phyloP scores from a whole-genome alignment of 2,797 vertebrate genomes.

The Neostethus bicornis region DNA sequence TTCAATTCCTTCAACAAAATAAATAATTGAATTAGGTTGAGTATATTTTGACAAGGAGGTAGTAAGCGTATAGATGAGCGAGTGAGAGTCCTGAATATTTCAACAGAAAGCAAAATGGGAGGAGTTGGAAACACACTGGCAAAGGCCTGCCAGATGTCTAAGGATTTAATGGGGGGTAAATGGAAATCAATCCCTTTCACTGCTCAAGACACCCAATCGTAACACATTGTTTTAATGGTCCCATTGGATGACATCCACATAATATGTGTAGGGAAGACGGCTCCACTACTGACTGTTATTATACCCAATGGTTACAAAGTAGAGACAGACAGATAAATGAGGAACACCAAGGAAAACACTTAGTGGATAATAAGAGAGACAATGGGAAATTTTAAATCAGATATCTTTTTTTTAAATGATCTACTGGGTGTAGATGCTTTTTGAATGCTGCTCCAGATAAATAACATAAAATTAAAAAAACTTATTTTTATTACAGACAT shows the following conservation, averaged over 20 bases:
- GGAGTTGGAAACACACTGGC: slow-evolving; percentile 44
- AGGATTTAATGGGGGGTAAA: slow-evolving; percentile 83
- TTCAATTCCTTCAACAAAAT: slow-evolving; percentile 48
- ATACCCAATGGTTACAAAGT: slow-evolving; percentile 55
- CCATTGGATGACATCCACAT: slow-evolving; percentile 60
- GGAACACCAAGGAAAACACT: slow-evolving; percentile 28
- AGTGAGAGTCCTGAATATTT: slow-evolving; percentile 83
- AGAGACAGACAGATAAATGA: slow-evolving; percentile 53
- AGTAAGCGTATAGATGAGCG: slow-evolving; percentile 27
- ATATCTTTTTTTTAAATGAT: slow-evolving; percentile 26
- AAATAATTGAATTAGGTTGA: slow-evolving; percentile 59
- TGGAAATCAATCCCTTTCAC: slow-evolving; percentile 84
- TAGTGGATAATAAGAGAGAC: slow-evolving; percentile 31
- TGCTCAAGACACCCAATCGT: slow-evolving; percentile 77
- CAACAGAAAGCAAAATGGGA: slow-evolving; percentile 77
- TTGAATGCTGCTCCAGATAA: slow-evolving; percentile 4
- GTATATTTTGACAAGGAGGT: slow-evolving; percentile 81
- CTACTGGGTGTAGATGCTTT: slow-evolving; percentile 4
- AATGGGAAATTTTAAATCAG: slow-evolving; percentile 34
- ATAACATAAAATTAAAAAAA: neutral
- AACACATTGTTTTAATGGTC: slow-evolving; percentile 79
- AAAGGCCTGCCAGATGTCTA: slow-evolving; percentile 83
- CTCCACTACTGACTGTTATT: slow-evolving; percentile 60
- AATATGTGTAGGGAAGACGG: slow-evolving; percentile 56
- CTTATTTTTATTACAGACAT: too few relatives aligned